Conservation (phyloP, 2,888 invertebrate genomes). For the Meteorus cinctellus region DNA sequence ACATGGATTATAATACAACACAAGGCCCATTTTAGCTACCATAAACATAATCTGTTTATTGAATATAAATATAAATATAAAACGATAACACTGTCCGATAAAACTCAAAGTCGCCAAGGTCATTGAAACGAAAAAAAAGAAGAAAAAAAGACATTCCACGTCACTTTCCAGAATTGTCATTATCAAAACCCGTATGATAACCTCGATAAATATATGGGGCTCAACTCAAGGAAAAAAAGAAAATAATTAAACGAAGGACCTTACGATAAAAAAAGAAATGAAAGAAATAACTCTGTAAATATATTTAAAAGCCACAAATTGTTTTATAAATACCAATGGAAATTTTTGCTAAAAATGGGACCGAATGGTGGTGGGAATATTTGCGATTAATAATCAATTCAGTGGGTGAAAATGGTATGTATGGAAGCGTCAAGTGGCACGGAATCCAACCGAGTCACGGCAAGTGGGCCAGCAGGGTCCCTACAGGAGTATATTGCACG, state of each 20-base stretch:
- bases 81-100: not conserved
- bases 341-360: not conserved
- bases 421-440: slow-evolving; percentile 33
- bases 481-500: not conserved
- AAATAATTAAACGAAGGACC: not conserved
- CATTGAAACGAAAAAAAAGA: not conserved
- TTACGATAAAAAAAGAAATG: not conserved
- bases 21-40: not conserved
- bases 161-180: slow-evolving; percentile 1
- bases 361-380: not conserved
- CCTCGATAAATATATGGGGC: not conserved
- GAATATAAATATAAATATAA: not conserved
- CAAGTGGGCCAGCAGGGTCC: slow-evolving; percentile 55
- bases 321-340: not conserved
- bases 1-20: not conserved
- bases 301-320: not conserved
- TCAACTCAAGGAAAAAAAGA: not conserved
- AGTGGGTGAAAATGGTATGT: not conserved
- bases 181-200: not conserved
- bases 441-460: slow-evolving; percentile 50
- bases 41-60: not conserved
- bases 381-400: not conserved
- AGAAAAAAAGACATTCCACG: not conserved
- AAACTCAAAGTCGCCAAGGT: not conserved
- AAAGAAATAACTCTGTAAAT: not conserved